A percentile compares a stretch with the other conserved stretches of the same genome.
Conservation (phyloP, 2,113 vertebrate species). For the Holacanthus passer region DNA sequence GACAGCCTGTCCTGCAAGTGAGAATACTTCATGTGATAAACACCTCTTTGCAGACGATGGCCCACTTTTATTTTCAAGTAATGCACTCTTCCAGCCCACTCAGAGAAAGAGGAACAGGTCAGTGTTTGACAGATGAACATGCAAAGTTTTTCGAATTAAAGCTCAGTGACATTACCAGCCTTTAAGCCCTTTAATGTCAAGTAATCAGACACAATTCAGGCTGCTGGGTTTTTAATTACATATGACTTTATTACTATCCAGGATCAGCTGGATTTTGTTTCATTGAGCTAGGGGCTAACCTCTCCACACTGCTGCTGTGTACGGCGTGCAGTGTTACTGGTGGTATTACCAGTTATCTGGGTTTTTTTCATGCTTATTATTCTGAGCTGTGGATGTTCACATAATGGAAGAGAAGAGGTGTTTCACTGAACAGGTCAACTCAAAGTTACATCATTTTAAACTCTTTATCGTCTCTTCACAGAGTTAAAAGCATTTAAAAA, state of each 20-base stretch:
- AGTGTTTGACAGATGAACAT: not conserved
- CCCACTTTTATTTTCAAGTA: constrained; percentile 8
- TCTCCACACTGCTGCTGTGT: constrained; percentile 65
- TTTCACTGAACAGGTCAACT: constrained; percentile 79
- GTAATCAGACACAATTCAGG: constrained; percentile 57
- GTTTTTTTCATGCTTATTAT: constrained; percentile 70
- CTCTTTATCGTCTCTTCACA: constrained; percentile 81
- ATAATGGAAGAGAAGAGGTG: constrained; percentile 76
- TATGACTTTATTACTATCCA: constrained; percentile 51
- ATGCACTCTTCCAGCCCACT: not conserved
- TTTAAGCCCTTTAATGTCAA: constrained; percentile 39
- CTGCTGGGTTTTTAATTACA: constrained; percentile 55
- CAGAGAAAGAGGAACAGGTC: not conserved
- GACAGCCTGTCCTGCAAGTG: not conserved
- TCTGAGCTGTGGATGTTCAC: constrained; percentile 67
- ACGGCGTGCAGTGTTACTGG: constrained; percentile 47
- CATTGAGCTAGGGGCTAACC: constrained; percentile 65
- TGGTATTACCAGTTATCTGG: constrained; percentile 42
- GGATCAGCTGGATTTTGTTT: constrained; percentile 72
- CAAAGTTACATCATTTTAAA: constrained; percentile 81
- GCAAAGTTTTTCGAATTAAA: constrained; percentile 16
- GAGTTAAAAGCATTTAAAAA: constrained; percentile 77
- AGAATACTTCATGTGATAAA: constrained; percentile 5
- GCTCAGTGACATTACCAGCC: not conserved
- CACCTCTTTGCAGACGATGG: constrained; percentile 17